Evolutionary conservation across 2,888 invertebrate species (phyloP), one percentile per base, ranked within the genome.

Genomic region (Dynastes hyllus): DNA sequence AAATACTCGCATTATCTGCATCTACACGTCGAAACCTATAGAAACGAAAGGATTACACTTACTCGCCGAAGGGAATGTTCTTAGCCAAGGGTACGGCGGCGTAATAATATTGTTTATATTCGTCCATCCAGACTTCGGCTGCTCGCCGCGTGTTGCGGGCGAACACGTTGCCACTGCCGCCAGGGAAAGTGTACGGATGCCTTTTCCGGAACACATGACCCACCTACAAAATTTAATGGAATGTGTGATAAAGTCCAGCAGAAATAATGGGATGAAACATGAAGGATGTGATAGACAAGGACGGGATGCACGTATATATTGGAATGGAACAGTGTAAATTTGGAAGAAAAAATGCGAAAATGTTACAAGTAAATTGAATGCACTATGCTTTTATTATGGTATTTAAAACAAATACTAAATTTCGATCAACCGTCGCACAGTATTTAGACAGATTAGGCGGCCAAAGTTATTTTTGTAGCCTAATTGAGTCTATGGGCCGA

Each of bases 91-190:
- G 97, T 83, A 99, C 98, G 1, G 98, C 95, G 78, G 95, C 93
- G 87, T 98, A 98, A 89, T 99, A 99, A 87, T 96, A 96, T 85
- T 97, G 94, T 89, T 99, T 99, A 90, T 97, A 99, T 81, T 98
- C 97, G 87, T 98, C 99, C 98, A 99, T 98, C 99, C 99, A 99
- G 11, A 99, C 99, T 90, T 99, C 99, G 0, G 99, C 99, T 0
- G 98, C 98, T 82, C 99, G 91, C 78, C 98, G 92, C 0, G 98
- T 99, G 90, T 99, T 99, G 87, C 95, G 92, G 0, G 98, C 97
- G 89, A 98, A 98, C 29, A 99, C 98, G 82, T 97, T 97, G 2
- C 98, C 99, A 80, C 97, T 98, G 5, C 99, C 99, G 0, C 94
- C 99, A 0, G 99, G 99, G 91, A 99, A 99, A 53, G 98, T 96